These are phyloP conservation scores for Microctonus brassicae DNA, from an alignment of 2,888 invertebrate species.

Conservation along the genomic window DNA sequence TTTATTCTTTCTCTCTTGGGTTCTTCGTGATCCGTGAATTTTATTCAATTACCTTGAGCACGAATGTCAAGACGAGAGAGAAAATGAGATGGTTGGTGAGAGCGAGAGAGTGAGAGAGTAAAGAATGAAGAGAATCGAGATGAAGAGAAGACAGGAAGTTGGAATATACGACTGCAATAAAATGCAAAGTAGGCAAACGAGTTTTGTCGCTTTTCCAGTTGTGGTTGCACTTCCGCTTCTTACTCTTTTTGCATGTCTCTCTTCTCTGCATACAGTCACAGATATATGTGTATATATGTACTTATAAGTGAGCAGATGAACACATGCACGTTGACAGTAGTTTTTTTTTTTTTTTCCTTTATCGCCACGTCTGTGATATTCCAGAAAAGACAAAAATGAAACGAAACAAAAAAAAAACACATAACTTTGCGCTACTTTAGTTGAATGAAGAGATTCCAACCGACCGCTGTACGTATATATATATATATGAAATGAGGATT, in stretches of 20 bases:
- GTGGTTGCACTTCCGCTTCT: slow-evolving; percentile 38
- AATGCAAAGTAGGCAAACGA: slow-evolving; percentile 51
- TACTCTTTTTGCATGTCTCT: slow-evolving; percentile 13
- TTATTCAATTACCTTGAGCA: slow-evolving; percentile 22
- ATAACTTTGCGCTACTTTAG: neutral
- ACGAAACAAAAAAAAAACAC: neutral
- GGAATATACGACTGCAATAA: slow-evolving; percentile 50
- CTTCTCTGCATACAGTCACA: neutral
- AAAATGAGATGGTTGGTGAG: neutral
- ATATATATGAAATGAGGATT: slow-evolving; percentile 1
- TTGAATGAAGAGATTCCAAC: slow-evolving; percentile 23
- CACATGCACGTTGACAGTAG: neutral
- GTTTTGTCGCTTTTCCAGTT: slow-evolving; percentile 36
- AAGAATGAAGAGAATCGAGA: slow-evolving; percentile 15
- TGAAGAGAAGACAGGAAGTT: slow-evolving; percentile 44
- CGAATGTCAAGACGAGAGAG: neutral
- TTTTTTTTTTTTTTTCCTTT: neutral
- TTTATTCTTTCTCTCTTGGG: neutral
- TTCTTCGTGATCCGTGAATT: slow-evolving; percentile 19
- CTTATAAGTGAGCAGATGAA: neutral
- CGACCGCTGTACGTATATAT: neutral
- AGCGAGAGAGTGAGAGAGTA: slow-evolving; percentile 14
- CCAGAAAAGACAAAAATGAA: neutral
- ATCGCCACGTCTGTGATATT: neutral
- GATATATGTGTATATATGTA: neutral